Evolutionary conservation across 2,888 invertebrate genomes (phyloP).

Genomic region (Hemaris fuciformis): DNA sequence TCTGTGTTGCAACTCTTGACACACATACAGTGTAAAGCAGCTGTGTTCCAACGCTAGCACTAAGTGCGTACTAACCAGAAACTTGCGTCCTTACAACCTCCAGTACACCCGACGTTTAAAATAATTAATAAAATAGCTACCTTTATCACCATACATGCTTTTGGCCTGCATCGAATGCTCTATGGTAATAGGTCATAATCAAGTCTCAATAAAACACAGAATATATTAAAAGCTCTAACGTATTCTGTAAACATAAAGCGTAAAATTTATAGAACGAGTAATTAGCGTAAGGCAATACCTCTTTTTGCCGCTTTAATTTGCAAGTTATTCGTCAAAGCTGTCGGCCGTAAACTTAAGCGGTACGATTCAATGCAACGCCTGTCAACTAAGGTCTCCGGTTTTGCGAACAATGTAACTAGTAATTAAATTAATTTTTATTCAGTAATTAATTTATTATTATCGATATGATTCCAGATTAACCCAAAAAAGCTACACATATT

Average conservation of each 20-base stretch:
- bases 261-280: background rate
- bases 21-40: conserved; percentile 55
- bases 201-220: background rate
- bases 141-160: background rate
- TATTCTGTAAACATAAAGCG: background rate
- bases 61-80: conserved; percentile 41
- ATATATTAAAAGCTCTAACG: background rate
- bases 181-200: background rate
- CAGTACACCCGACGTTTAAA: background rate
- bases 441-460: no score
- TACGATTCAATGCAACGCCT: background rate
- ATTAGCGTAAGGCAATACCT: background rate
- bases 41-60: conserved; percentile 50
- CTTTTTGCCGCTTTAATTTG: conserved; percentile 1
- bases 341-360: background rate
- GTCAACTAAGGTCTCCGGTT: background rate
- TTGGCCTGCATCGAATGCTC: background rate
- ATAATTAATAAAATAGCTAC: background rate
- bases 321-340: conserved; percentile 1
- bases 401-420: background rate
- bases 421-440: background rate
- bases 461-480: background rate
- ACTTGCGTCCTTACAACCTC: conserved; percentile 28
- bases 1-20: conserved; percentile 65
- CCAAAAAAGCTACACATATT: background rate